Conservation (phyloP, 2,113 vertebrate genomes). For the Chiloscyllium plagiosum region DNA sequence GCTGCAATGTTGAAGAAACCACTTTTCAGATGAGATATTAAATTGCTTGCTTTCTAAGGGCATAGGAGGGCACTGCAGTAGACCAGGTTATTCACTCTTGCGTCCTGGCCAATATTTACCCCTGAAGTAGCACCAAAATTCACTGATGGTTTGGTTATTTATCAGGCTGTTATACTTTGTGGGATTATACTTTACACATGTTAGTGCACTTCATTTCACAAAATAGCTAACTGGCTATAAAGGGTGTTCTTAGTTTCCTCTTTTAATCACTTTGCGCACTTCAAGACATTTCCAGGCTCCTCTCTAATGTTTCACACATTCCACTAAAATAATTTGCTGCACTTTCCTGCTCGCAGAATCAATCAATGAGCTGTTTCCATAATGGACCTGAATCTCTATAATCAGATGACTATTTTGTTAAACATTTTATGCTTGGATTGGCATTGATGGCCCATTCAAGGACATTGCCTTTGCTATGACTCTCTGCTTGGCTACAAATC, state of each 20-base stretch:
- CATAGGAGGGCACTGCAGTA: not conserved
- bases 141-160: not conserved
- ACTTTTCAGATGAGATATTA: not conserved
- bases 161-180: not conserved
- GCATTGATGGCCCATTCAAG: not conserved
- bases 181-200: not conserved
- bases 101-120: not conserved
- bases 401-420: not conserved
- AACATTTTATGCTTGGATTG: not conserved
- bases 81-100: not conserved
- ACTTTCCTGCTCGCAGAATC: not conserved
- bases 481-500: not conserved
- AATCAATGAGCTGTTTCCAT: not conserved
- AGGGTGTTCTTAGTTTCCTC: not conserved
- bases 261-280: not conserved
- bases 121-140: too few species aligned
- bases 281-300: not conserved
- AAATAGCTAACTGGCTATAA: not conserved
- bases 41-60: not conserved
- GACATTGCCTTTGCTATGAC: not conserved
- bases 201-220: not conserved
- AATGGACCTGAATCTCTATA: not conserved
- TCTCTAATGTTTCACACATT: not conserved
- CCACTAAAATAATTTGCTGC: not conserved
- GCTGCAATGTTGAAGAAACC: not conserved